Evolutionary conservation across 2,888 invertebrate genomes (phyloP).

Genomic region (Tachina lurida): DNA sequence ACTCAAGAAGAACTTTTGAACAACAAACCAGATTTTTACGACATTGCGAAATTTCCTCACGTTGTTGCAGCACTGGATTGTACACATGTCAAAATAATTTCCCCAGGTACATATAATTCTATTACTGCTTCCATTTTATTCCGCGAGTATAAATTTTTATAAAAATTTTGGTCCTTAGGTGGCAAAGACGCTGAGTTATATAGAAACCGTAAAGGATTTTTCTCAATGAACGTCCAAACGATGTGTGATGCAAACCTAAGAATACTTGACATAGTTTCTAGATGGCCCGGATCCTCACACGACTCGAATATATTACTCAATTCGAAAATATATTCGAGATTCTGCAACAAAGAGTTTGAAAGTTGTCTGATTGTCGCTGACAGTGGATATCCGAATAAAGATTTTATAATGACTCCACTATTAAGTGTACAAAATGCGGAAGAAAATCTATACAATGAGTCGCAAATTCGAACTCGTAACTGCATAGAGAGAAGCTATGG

Average conservation of each 20-base stretch:
- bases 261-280: background rate
- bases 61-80: slow-evolving; percentile 57
- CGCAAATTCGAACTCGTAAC: background rate
- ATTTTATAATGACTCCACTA: slow-evolving; percentile 8
- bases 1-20: background rate
- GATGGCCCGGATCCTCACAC: slow-evolving; percentile 12
- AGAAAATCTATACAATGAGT: slow-evolving; percentile 5
- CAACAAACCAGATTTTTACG: background rate
- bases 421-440: background rate
- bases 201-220: slow-evolving; percentile 14
- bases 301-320: background rate
- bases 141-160: background rate
- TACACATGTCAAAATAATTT: slow-evolving; percentile 17
- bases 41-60: slow-evolving; percentile 32
- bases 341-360: background rate
- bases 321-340: background rate
- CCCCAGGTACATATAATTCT: background rate
- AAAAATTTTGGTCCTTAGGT: background rate
- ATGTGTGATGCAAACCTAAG: slow-evolving; percentile 13
- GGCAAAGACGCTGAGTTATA: background rate
- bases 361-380: background rate
- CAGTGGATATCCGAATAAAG: background rate
- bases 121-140: background rate
- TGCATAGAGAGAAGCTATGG: background rate
- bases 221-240: slow-evolving; percentile 22